These are phyloP conservation scores for Festucalex cinctus DNA, from an alignment of 2,113 vertebrate species.

Conservation along the genomic window DNA sequence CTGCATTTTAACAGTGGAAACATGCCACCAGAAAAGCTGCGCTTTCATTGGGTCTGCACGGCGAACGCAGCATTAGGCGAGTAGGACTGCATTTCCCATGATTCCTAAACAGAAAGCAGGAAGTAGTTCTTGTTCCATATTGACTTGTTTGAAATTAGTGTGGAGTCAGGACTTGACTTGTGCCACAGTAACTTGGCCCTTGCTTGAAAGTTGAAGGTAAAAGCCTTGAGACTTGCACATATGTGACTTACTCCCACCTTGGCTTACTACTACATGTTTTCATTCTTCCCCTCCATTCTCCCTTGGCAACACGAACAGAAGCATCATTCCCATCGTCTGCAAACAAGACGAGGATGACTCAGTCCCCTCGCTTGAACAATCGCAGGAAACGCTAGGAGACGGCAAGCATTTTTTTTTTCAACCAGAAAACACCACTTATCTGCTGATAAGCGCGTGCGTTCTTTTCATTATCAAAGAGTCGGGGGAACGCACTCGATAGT, in stretches of 20 bases:
- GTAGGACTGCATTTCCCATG: no score
- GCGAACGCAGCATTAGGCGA: no score
- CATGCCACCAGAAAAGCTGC: no score
- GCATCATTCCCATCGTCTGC: slow-evolving; percentile 61
- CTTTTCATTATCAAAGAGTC: slow-evolving; percentile 53
- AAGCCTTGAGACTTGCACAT: background rate
- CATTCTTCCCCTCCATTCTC: slow-evolving; percentile 42
- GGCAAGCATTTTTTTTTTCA: slow-evolving; percentile 67
- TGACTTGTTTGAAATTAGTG: background rate
- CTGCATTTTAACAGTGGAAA: no score
- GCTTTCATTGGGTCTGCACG: no score
- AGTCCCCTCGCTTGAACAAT: slow-evolving; percentile 74
- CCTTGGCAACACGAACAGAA: slow-evolving; percentile 60
- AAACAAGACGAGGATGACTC: slow-evolving; percentile 69
- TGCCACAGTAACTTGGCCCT: background rate
- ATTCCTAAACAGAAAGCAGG: no score
- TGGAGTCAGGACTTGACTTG: background rate
- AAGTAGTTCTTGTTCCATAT: background rate
- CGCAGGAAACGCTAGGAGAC: slow-evolving; percentile 74
- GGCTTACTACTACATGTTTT: slow-evolving; percentile 53
- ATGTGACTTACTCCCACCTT: background rate
- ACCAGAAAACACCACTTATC: slow-evolving; percentile 64
- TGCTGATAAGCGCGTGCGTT: slow-evolving; percentile 59
- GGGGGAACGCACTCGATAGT: slow-evolving; percentile 41
- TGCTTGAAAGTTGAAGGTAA: background rate